Base-by-base conservation (phyloP, 2,888 invertebrate species). In the Eupithecia insigniata region DNA sequence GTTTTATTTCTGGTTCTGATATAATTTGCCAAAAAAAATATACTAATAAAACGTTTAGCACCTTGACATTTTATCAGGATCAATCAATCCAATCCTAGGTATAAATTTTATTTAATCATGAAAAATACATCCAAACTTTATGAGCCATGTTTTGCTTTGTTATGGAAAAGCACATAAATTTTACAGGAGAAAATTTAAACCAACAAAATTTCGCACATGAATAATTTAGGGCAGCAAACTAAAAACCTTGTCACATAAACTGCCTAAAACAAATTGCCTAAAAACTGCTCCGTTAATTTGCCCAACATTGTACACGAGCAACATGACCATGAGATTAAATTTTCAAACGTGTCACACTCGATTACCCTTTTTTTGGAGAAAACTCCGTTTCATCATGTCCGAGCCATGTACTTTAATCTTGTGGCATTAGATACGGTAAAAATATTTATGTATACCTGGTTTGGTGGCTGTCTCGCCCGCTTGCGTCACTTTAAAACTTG, bases 241-340 rank as follows among this genome's bases (percentile, higher is more conserved):
- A 74, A 78, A 76, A 62, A 81, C 75, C 79, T 79, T 73, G 79
- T 80, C 80, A 81, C 80, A 83, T 84, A 84, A 87, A 86, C 87
- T 85, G 85, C 83, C 85, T 85, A 85, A 88, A 84, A 85, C 85
- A 85, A 85, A 88, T 76, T 76, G 75, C 78, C 76, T 69, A 78
- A 87, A 87, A 89, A 86, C 87, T 84, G 81, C 83, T 86, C 83
- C 83, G 83, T 87, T 89, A 89, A 90, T 90, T 90, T 89, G 86
- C 84, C 83, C 80, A 84, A 83, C 84, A 78, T 79, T 79, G 80
- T 83, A 82, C 83, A 84, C 82, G 80, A 82, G 82, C 82, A 81
- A 90, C 91, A 91, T 84, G 90, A 83, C 84, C 84, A 84, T 83
- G 86, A 87, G 89, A 92, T 92, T 92, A 92, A 92, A 91, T 90